phyloP scores from a whole-genome alignment of 2,888 invertebrate species.

The Rapana venosa region DNA sequence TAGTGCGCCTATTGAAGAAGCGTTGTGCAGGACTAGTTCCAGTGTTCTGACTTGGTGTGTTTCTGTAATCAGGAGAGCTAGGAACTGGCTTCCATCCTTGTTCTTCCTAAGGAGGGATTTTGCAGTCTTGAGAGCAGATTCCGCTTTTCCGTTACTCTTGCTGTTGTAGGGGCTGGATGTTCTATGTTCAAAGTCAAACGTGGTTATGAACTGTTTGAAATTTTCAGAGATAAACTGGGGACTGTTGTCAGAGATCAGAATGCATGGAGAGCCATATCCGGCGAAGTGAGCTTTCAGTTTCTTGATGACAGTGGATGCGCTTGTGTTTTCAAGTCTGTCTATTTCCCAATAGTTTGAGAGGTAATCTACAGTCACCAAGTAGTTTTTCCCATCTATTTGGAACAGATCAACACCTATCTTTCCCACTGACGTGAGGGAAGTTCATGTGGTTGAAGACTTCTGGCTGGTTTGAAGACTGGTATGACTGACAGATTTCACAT shows the following conservation, averaged over 20 bases:
- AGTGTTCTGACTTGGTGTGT: slow-evolving; percentile 9
- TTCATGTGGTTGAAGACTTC: slow-evolving; percentile 4
- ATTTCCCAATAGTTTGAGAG: not conserved
- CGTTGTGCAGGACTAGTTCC: slow-evolving; percentile 5
- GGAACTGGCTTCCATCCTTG: slow-evolving; percentile 21
- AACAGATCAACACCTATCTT: not conserved
- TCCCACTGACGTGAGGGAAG: slow-evolving; percentile 2
- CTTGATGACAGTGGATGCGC: not conserved
- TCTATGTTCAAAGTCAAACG: slow-evolving; percentile 4
- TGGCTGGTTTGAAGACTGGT: not conserved
- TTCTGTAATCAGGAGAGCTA: slow-evolving; percentile 7
- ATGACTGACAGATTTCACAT: slow-evolving; percentile 11
- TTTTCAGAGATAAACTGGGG: slow-evolving; percentile 20
- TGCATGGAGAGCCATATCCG: not conserved
- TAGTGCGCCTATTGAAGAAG: slow-evolving; percentile 10
- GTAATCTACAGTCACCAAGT: slow-evolving; percentile 19
- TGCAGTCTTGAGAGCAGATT: slow-evolving; percentile 21
- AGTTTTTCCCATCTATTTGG: not conserved
- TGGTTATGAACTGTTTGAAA: not conserved
- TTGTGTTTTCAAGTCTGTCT: not conserved
- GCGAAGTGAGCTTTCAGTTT: not conserved
- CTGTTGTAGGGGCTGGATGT: slow-evolving; percentile 14
- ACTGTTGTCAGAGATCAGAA: slow-evolving; percentile 20
- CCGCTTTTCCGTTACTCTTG: slow-evolving; percentile 16
- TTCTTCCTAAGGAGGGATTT: slow-evolving; percentile 24